Conservation (phyloP, 2,797 vertebrate species). For the Acomys russatus region DNA sequence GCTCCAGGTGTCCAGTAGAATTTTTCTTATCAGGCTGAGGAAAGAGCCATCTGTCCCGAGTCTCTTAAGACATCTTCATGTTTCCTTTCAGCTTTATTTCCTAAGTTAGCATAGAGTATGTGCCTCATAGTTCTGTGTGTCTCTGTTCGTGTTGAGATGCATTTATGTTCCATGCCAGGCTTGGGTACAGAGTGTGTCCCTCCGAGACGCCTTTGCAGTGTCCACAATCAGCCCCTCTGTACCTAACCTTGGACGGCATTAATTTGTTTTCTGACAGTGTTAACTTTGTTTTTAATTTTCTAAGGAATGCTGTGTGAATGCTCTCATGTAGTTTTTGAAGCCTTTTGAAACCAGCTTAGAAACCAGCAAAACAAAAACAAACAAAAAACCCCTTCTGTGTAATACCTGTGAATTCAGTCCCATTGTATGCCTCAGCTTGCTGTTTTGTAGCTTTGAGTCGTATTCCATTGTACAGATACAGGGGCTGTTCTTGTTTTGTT, state of each 20-base stretch:
- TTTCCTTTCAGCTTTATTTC: conserved; percentile 47
- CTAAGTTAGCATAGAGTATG: background rate
- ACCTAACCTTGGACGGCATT: background rate
- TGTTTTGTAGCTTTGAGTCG: background rate
- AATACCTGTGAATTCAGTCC: background rate
- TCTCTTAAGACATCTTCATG: background rate
- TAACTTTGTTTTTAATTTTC: background rate
- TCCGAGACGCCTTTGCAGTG: background rate
- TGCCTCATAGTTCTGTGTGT: background rate
- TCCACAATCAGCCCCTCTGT: background rate
- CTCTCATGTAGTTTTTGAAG: background rate
- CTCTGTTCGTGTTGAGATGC: background rate
- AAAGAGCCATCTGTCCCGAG: background rate
- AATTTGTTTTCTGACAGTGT: background rate
- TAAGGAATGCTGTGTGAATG: background rate
- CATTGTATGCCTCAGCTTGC: background rate
- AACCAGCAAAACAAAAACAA: background rate
- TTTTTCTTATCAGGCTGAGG: conserved; percentile 13
- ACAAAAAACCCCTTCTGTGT: background rate
- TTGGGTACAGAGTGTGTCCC: background rate
- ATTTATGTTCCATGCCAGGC: background rate
- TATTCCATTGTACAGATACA: background rate
- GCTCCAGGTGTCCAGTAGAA: background rate
- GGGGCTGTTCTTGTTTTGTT: background rate
- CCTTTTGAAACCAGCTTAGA: background rate